Conservation (phyloP, 2,888 invertebrate genomes). For the Xestia ashworthii region DNA sequence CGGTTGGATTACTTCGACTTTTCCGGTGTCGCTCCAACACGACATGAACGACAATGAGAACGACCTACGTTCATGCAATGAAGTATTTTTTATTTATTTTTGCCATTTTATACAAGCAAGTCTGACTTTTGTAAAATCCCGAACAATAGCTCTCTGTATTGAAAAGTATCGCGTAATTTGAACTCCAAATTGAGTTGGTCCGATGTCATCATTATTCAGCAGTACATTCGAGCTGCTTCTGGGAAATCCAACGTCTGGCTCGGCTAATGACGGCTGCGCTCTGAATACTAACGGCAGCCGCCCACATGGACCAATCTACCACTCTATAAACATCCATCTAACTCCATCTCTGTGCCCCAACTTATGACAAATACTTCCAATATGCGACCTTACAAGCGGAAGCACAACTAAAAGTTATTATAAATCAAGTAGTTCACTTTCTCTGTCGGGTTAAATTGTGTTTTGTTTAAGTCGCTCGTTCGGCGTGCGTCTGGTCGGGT, state of each 20-base stretch:
- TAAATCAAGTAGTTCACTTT: constrained; percentile 86
- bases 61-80: neutral
- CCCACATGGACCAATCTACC: constrained; percentile 67
- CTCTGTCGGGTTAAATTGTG: constrained; percentile 81
- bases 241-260: constrained; percentile 86
- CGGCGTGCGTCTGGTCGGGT: constrained; percentile 82
- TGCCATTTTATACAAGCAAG: constrained; percentile 21
- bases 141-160: constrained; percentile 55
- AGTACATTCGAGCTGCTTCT: constrained; percentile 81
- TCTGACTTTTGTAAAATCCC: constrained; percentile 39
- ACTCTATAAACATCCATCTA: constrained; percentile 57
- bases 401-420: constrained; percentile 75
- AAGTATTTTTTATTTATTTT: constrained; percentile 30
- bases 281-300: constrained; percentile 83
- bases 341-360: constrained; percentile 36
- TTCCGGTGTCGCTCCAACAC: constrained; percentile 39
- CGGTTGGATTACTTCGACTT: constrained; percentile 59
- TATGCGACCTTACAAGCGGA: constrained; percentile 45
- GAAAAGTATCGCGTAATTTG: constrained; percentile 69
- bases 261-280: constrained; percentile 86
- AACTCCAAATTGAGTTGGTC: constrained; percentile 76
- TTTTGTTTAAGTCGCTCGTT: constrained; percentile 85
- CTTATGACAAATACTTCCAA: constrained; percentile 60
- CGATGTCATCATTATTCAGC: constrained; percentile 86
- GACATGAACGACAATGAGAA: constrained; percentile 5